Conservation (phyloP, 2,113 vertebrate species). For the Pseudopodoces humilis region DNA sequence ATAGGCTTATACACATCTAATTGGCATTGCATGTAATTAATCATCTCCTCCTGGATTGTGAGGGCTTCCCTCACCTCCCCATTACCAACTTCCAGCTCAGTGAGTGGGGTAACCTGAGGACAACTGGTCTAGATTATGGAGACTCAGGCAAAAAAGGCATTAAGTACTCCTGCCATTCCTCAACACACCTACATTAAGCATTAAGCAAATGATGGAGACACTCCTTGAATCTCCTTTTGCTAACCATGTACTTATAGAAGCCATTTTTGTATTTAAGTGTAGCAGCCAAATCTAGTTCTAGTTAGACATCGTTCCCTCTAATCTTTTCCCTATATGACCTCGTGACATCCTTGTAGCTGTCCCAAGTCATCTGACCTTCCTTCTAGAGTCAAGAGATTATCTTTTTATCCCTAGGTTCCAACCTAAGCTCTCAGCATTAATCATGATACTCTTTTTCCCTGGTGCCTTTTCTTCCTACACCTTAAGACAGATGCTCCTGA, state of each 20-base stretch:
- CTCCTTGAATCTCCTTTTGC: not conserved
- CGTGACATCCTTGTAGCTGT: fast-evolving
- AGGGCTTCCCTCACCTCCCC: not conserved
- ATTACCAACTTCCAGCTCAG: not conserved
- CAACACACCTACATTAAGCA: no score
- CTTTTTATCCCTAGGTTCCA: not conserved
- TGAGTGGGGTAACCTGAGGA: not conserved
- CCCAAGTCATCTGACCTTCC: not conserved
- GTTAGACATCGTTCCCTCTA: not conserved
- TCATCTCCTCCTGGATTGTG: not conserved
- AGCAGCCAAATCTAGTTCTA: not conserved
- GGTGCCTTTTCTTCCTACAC: not conserved
- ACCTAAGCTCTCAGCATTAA: not conserved
- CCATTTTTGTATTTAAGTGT: not conserved
- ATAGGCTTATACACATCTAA: not conserved
- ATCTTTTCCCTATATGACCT: not conserved
- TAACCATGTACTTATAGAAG: not conserved
- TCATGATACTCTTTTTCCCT: not conserved
- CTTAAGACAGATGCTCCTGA: not conserved
- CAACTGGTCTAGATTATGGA: not conserved
- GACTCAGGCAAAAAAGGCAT: not conserved
- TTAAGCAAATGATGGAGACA: not conserved
- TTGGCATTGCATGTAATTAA: not conserved
- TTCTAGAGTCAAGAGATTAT: not conserved
- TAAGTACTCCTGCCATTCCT: not conserved